Base-by-base conservation (phyloP, 2,888 invertebrate species). In the Sinodicranocentrus sp. region DNA sequence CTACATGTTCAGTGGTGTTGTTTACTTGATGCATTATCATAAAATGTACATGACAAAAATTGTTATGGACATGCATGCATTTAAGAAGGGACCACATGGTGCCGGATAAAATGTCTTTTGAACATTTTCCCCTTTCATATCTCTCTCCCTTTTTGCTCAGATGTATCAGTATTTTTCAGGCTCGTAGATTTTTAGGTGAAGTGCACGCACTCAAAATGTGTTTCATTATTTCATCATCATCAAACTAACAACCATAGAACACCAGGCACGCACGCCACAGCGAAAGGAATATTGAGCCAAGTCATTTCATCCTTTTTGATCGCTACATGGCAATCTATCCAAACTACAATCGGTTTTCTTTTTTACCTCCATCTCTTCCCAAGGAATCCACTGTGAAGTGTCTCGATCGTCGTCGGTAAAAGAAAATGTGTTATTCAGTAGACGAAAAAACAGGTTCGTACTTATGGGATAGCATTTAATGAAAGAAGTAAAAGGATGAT, bases 1-100 rank as follows among this genome's bases (percentile, higher is more conserved):
- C 61, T 61, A 57, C 73, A 61, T 61, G 71, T 57, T 61, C 59
- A 23, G 19, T 61, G 71, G 52, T 72, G 61, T 73, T 73, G 73
- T 73, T 73, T 59, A 26, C 73, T 61, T 80, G 71, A 80, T 72
- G 63, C 72, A 73, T 80, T 80, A 63, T 54, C 54, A 73, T 63
- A 80, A 71, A 80, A 72, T 80, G 68, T 70, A 75, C 75, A 65
- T 75, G 75, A 75, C 75, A 75, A 75, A 73, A 75, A 75, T 75
- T 65, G 75, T 75, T 75, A 75, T 75, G 75, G 75, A 75, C 75
- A 75, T 48, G 75, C 65, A 65, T 65, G 52, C 65, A 63, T 75
- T 61, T 57, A 63, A 28, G 65, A 75, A 54, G 17, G 39, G 52
- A 23, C 75, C 33, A 54, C 75, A 75, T 75, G 75, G 75, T 75